These are phyloP conservation scores for Eospalax fontanierii DNA, from an alignment of 2,797 vertebrate species.

Conservation along the genomic window DNA sequence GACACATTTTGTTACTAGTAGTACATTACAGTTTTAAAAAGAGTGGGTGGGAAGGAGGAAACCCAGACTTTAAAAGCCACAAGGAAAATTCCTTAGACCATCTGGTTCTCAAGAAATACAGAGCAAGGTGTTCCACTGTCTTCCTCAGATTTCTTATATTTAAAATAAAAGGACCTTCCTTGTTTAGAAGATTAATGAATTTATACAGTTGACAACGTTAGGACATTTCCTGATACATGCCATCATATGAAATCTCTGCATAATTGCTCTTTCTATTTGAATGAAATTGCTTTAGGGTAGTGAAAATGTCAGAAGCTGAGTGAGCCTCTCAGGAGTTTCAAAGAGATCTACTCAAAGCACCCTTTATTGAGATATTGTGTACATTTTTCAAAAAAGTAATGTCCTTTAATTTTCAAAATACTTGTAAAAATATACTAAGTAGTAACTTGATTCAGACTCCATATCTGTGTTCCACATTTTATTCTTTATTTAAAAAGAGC, in stretches of 20 bases:
- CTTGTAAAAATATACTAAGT: neutral
- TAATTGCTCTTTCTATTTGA: neutral
- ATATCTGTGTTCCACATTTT: conserved; percentile 18
- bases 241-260: neutral
- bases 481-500: neutral
- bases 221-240: neutral
- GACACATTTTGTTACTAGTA: neutral
- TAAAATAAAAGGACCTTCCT: neutral
- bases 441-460: neutral
- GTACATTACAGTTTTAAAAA: neutral
- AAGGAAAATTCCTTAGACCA: neutral
- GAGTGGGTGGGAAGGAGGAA: neutral
- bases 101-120: neutral
- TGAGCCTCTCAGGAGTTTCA: neutral
- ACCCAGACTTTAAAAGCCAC: neutral
- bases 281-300: neutral
- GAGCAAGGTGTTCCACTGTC: neutral
- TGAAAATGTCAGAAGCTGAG: neutral
- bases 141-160: neutral
- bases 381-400: neutral
- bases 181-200: neutral
- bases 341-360: neutral
- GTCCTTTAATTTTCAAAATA: conserved; percentile 19
- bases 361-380: neutral
- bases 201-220: neutral